phyloP scores from a whole-genome alignment of 2,797 vertebrate species.

The Molossus alvarezi region DNA sequence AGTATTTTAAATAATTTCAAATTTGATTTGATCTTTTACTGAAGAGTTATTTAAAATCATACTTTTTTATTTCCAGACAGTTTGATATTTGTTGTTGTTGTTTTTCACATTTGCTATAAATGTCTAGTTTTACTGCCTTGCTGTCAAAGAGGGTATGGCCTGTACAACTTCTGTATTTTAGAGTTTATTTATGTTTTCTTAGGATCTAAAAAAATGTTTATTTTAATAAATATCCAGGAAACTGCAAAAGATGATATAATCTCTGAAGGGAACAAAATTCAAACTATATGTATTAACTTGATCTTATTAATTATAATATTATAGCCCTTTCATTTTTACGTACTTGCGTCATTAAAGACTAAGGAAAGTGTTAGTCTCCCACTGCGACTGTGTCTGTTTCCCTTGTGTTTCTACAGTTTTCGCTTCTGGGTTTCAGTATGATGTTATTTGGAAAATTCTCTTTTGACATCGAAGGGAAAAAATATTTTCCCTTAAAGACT shows the following conservation, averaged over 20 bases:
- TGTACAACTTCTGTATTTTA: constrained; percentile 30
- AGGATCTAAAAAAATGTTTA: constrained; percentile 1
- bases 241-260: constrained; percentile 54
- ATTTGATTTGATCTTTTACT: constrained; percentile 63
- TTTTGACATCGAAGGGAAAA: constrained; percentile 87
- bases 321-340: constrained; percentile 50
- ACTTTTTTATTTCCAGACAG: constrained; percentile 27
- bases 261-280: constrained; percentile 61
- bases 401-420: constrained; percentile 37
- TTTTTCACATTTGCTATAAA: constrained; percentile 34
- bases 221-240: constrained; percentile 68
- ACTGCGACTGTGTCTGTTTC: not conserved
- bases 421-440: constrained; percentile 35
- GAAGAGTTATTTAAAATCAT: constrained; percentile 60
- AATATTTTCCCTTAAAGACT: constrained; percentile 89
- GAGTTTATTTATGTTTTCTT: constrained; percentile 64
- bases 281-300: constrained; percentile 36
- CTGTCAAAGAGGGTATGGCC: constrained; percentile 45
- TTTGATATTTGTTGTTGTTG: constrained; percentile 47
- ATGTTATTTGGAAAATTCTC: constrained; percentile 79
- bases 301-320: constrained; percentile 35
- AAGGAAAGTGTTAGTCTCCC: constrained; percentile 12
- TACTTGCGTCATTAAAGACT: constrained; percentile 50
- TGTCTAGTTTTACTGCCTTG: constrained; percentile 25
- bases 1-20: constrained; percentile 60